These are phyloP conservation scores for Sinocyclocheilus anshuiensis DNA, from an alignment of 2,113 vertebrate genomes.

Conservation along the genomic window DNA sequence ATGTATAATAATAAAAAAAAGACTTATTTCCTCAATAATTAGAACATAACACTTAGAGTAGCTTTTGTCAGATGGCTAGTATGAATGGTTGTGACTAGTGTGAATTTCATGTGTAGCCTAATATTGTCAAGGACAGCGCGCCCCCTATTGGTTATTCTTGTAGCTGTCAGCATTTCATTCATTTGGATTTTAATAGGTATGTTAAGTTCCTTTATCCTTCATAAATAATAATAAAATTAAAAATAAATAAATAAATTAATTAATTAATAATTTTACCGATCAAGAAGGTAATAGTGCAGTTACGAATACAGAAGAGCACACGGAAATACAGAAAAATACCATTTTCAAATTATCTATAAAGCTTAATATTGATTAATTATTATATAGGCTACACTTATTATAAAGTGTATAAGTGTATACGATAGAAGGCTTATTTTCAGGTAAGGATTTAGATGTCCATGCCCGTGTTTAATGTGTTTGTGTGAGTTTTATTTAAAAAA, in stretches of 20 bases:
- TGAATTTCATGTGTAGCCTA: neutral
- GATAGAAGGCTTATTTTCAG: neutral
- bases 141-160: constrained; percentile 1
- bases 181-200: neutral
- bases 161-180: neutral
- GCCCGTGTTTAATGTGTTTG: no score
- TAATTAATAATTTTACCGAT: neutral
- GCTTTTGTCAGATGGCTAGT: neutral
- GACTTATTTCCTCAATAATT: neutral
- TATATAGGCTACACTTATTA: neutral
- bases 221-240: no score
- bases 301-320: neutral
- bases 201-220: neutral
- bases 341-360: neutral
- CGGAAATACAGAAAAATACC: neutral
- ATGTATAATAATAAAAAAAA: neutral
- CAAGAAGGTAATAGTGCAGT: neutral
- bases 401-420: neutral
- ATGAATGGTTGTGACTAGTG: neutral
- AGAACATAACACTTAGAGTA: neutral
- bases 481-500: no score
- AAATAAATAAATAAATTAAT: neutral
- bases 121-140: constrained; percentile 9
- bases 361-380: neutral
- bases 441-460: no score